A percentile compares a stretch with the other conserved stretches of the same genome.
Conservation (phyloP, 2,113 vertebrate genomes). For the Anguilla rostrata region DNA sequence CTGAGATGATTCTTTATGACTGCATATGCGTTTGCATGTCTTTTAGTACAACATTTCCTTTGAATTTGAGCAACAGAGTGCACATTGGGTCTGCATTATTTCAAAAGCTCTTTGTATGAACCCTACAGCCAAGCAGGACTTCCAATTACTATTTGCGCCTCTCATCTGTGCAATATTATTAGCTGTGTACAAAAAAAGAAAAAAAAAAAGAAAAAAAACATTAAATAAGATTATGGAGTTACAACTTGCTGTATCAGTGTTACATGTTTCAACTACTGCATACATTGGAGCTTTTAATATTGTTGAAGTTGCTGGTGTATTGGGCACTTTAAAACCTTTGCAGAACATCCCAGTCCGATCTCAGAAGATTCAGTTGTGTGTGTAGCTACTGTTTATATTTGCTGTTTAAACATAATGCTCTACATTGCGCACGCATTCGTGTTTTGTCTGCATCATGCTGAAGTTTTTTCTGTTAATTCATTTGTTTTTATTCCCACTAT, state of each 20-base stretch:
- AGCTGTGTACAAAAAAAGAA: constrained; percentile 39
- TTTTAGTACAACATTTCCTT: constrained; percentile 14
- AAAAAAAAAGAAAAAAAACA: constrained; percentile 26
- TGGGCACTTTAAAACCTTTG: constrained; percentile 52
- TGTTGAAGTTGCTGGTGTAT: constrained; percentile 37
- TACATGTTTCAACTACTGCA: constrained; percentile 52
- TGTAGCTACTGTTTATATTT: constrained; percentile 55
- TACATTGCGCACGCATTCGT: constrained; percentile 45
- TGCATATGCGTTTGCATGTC: constrained; percentile 17
- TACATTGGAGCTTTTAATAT: constrained; percentile 49
- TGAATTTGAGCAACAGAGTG: constrained; percentile 32
- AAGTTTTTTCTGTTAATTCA: constrained; percentile 54
- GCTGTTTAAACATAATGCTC: constrained; percentile 48
- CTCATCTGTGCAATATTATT: constrained; percentile 53
- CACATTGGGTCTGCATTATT: constrained; percentile 26
- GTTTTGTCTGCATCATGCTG: constrained; percentile 60
- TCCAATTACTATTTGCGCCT: constrained; percentile 43
- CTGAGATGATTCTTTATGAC: constrained; percentile 20
- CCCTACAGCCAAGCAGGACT: constrained; percentile 26
- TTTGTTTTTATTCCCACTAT: constrained; percentile 66
- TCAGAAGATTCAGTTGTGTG: constrained; percentile 51
- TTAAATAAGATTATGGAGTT: constrained; percentile 29
- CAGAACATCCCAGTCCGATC: constrained; percentile 45
- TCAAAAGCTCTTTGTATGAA: constrained; percentile 33
- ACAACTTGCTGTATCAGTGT: constrained; percentile 50